phyloP scores from a whole-genome alignment of 2,797 vertebrate genomes.

The Prunella strophiata region DNA sequence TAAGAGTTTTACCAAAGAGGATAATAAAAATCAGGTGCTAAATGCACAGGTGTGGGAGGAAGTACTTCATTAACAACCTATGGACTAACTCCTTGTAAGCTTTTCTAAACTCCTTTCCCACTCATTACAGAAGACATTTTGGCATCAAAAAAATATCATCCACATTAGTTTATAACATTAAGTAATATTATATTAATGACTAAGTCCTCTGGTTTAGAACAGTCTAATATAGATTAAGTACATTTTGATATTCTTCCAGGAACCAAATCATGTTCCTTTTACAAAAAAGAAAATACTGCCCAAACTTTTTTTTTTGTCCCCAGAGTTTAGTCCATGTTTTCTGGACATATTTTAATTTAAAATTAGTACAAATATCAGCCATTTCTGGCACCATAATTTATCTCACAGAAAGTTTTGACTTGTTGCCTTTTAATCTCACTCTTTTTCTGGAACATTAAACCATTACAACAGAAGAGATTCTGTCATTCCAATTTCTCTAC shows the following conservation, averaged over 20 bases:
- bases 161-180: not conserved
- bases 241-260: not conserved
- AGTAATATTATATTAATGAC: not conserved
- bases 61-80: not conserved
- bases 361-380: not conserved
- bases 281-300: not conserved
- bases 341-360: not conserved
- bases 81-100: not conserved
- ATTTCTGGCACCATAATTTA: not conserved
- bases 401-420: not conserved
- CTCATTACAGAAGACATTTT: not conserved
- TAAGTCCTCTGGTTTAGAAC: not conserved
- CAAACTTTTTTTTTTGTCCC: not conserved
- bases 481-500: not conserved
- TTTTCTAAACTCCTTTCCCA: not conserved
- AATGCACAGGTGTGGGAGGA: rapidly evolving
- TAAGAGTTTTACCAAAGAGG: not conserved
- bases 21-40: not conserved
- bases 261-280: not conserved
- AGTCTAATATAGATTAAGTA: not conserved
- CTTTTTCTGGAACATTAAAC: not conserved
- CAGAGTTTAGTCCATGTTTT: not conserved
- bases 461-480: not conserved
- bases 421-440: not conserved
- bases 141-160: not conserved